These are phyloP conservation scores for Simalia tracyae DNA, from an alignment of 2,797 vertebrate genomes.

Conservation along the genomic window DNA sequence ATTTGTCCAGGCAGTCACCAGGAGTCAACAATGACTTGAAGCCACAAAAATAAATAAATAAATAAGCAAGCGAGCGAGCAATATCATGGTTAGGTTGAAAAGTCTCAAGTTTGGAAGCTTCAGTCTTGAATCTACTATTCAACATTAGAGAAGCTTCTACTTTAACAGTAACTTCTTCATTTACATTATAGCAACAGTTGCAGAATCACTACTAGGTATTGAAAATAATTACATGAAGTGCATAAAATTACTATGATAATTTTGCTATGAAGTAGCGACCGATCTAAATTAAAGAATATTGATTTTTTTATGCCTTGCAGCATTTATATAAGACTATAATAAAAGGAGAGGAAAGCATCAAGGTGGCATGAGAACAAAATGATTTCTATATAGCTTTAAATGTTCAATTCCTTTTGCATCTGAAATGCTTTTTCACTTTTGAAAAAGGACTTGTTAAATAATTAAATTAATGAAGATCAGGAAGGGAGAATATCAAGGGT, in stretches of 20 bases:
- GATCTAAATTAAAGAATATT: not conserved
- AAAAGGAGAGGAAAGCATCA: not conserved
- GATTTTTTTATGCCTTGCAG: not conserved
- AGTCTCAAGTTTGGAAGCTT: not conserved
- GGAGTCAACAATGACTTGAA: not conserved
- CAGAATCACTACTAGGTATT: not conserved
- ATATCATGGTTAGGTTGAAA: not conserved
- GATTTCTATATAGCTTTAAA: not conserved
- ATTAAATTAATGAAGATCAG: not conserved
- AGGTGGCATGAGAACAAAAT: not conserved
- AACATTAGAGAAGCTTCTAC: not conserved
- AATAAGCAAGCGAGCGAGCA: not conserved
- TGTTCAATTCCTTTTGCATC: not conserved
- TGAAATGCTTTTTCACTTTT: not conserved
- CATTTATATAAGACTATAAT: not conserved
- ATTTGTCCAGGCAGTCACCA: not conserved
- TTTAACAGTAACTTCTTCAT: not conserved
- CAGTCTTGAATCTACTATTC: not conserved
- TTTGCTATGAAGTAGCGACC: not conserved
- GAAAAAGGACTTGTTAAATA: not conserved
- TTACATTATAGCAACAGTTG: not conserved
- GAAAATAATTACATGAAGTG: not conserved
- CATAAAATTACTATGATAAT: not conserved
- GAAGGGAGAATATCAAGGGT: not conserved
- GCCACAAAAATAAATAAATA: not conserved